A percentile compares a stretch with the other conserved stretches of the same genome.
phyloP scores from a whole-genome alignment of 2,113 vertebrate species.

The Trochalopteron elliotii region DNA sequence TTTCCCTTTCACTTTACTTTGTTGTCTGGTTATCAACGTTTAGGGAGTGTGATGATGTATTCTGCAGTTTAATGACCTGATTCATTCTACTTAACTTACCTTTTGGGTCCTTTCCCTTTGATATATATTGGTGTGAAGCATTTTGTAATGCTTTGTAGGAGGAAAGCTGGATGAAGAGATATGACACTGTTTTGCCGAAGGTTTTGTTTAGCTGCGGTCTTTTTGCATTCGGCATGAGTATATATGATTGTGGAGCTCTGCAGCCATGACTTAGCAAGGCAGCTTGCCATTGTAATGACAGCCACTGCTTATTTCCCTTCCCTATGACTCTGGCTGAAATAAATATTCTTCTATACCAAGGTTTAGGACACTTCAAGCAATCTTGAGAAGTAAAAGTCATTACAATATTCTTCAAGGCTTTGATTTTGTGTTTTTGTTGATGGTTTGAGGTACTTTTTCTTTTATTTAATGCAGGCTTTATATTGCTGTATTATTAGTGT shows the following conservation, averaged over 20 bases:
- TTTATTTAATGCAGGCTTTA: background rate
- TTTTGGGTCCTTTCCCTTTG: background rate
- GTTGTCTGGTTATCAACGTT: background rate
- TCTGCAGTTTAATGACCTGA: background rate
- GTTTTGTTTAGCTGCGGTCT: conserved; percentile 23
- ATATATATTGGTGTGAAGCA: background rate
- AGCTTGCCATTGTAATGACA: background rate
- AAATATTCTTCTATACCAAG: background rate
- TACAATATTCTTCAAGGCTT: background rate
- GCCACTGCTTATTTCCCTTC: background rate
- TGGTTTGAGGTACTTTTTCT: background rate
- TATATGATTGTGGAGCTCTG: background rate
- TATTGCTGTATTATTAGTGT: background rate
- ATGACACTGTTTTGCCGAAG: background rate
- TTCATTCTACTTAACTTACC: background rate
- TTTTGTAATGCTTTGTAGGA: background rate
- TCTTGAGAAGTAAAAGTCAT: background rate
- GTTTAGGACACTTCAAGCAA: conserved; percentile 5
- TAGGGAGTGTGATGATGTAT: background rate
- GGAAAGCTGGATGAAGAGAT: background rate
- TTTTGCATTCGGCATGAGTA: conserved; percentile 19
- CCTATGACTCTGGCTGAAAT: conserved; percentile 2
- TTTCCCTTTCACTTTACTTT: background rate
- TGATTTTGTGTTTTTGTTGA: background rate
- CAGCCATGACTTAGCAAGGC: conserved; percentile 26